Percentiles rank a stretch among this genome's conserved stretches.
Evolutionary conservation across 2,113 vertebrate species (phyloP).

Genomic region (Columbina picui): DNA sequence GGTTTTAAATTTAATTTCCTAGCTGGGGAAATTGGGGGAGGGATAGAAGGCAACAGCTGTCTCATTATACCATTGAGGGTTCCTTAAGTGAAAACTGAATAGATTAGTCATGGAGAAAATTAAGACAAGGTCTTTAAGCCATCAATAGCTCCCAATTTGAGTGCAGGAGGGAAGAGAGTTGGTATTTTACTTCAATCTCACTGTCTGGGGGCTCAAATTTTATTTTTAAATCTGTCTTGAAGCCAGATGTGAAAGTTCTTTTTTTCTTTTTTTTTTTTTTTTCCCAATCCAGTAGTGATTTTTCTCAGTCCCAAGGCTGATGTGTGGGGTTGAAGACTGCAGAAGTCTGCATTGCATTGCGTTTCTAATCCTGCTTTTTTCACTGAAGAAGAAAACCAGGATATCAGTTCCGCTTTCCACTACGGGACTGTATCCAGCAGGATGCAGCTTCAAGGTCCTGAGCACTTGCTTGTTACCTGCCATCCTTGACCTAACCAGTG

Average conservation of each 20-base stretch:
- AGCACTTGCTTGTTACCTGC: background rate
- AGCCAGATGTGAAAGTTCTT: background rate
- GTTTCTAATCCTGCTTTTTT: background rate
- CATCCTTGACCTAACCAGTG: background rate
- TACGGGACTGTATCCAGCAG: background rate
- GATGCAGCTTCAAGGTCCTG: background rate
- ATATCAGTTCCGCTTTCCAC: background rate
- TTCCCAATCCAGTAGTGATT: background rate
- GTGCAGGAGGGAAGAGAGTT: slow-evolving; percentile 15
- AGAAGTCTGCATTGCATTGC: background rate
- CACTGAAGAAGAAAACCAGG: background rate
- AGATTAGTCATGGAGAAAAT: slow-evolving; percentile 71
- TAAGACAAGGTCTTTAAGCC: slow-evolving; percentile 66
- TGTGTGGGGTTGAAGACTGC: background rate
- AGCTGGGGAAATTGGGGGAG: slow-evolving; percentile 7
- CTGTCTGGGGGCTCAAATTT: slow-evolving; percentile 20
- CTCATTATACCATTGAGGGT: slow-evolving; percentile 59
- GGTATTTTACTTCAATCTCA: slow-evolving; percentile 2
- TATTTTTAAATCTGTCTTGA: slow-evolving; percentile 31
- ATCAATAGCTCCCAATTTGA: slow-evolving; percentile 53
- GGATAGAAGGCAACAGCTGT: slow-evolving; percentile 56
- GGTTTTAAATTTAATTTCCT: slow-evolving; percentile 65
- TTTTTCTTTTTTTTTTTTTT: background rate
- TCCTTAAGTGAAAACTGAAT: slow-evolving; percentile 62
- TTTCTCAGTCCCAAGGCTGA: background rate